Conservation (phyloP, 2,797 vertebrate species). For the Halcyon chelicuti region DNA sequence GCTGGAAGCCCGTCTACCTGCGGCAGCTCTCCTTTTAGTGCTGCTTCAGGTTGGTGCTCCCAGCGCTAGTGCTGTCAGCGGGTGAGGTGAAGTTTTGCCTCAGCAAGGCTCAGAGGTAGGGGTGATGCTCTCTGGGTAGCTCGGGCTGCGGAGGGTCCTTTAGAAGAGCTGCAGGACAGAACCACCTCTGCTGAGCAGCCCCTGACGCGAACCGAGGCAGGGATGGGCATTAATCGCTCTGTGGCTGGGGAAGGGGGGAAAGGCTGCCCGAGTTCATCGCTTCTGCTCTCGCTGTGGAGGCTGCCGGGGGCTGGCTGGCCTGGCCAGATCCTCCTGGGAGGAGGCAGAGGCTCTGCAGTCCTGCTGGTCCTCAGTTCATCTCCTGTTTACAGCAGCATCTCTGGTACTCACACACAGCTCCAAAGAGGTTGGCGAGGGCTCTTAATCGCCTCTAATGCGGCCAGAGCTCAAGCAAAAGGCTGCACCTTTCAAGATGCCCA, state of each 20-base stretch:
- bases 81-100: too few relatives aligned
- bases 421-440: background rate
- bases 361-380: background rate
- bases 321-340: background rate
- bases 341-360: background rate
- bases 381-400: background rate
- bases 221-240: background rate
- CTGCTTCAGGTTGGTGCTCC: background rate
- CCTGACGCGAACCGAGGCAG: fast-evolving
- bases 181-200: background rate
- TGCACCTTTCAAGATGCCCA: background rate
- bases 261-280: fast-evolving
- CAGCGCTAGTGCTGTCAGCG: fast-evolving
- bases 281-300: background rate
- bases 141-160: background rate
- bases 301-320: background rate
- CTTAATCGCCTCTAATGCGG: background rate
- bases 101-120: fast-evolving
- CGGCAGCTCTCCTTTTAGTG: background rate
- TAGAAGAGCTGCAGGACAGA: background rate
- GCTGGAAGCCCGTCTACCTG: background rate
- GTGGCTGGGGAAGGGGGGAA: background rate
- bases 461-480: background rate
- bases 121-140: fast-evolving
- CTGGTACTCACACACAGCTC: fast-evolving